phyloP scores from a whole-genome alignment of 1,140 invertebrate genomes.

The Colletes gigas region DNA sequence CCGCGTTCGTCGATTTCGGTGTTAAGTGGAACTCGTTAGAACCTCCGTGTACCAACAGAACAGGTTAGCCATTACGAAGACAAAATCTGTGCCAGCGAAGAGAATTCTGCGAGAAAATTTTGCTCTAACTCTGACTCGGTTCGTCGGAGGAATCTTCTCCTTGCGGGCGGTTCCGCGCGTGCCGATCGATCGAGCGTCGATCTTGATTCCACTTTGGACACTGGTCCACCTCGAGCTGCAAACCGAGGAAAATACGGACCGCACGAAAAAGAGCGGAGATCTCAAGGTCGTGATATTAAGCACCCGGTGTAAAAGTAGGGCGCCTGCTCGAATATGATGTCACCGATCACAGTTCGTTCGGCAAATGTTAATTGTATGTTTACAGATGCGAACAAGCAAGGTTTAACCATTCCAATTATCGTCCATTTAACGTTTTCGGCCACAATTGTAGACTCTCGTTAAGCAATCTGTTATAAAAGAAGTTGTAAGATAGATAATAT shows the following conservation, averaged over 20 bases:
- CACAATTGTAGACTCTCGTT: too few species aligned
- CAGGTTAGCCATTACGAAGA: too few species aligned
- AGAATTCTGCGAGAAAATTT: neutral
- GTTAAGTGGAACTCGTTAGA: neutral
- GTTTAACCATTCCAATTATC: too few species aligned
- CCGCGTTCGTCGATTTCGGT: neutral
- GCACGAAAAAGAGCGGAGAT: neutral
- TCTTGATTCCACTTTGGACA: neutral
- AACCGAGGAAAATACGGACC: neutral
- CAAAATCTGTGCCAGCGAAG: too few species aligned
- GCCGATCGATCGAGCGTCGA: neutral
- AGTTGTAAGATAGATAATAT: too few species aligned
- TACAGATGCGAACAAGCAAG: neutral
- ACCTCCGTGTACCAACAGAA: too few species aligned
- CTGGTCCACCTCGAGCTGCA: too few species aligned
- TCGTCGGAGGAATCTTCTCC: too few species aligned
- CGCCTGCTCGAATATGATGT: neutral
- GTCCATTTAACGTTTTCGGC: too few species aligned
- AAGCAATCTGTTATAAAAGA: too few species aligned
- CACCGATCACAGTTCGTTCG: neutral
- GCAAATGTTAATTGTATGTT: neutral
- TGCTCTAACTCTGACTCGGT: too few species aligned
- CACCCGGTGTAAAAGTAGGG: neutral
- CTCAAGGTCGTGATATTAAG: neutral
- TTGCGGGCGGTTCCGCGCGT: neutral